These are phyloP conservation scores for Euura saliciscinereae DNA, from an alignment of 1,140 invertebrate species.

Conservation along the genomic window DNA sequence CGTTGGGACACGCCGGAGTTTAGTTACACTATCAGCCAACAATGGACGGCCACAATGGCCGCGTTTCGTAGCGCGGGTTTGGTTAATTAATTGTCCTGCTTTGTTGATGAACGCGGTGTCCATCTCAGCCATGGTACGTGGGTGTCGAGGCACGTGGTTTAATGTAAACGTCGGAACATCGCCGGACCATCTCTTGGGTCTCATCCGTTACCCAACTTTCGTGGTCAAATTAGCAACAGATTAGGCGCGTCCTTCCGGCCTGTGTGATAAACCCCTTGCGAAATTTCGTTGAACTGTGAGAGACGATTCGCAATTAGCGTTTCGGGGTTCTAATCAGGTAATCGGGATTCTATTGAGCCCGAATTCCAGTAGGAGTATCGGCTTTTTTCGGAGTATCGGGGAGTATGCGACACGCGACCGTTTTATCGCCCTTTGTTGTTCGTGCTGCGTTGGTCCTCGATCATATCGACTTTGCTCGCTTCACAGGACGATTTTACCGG, in stretches of 20 bases:
- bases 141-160: neutral
- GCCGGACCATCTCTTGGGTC: neutral
- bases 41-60: slow-evolving; percentile 13
- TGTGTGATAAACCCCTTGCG: neutral
- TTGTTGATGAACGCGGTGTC: slow-evolving; percentile 12
- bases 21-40: slow-evolving; percentile 13
- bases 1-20: neutral
- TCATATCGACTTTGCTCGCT: neutral
- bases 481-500: too few species aligned
- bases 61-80: slow-evolving; percentile 9
- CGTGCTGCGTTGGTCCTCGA: neutral
- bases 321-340: too few species aligned
- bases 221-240: slow-evolving; percentile 7
- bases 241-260: neutral
- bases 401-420: neutral
- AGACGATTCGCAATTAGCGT: neutral
- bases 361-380: too few species aligned
- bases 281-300: neutral
- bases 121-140: neutral
- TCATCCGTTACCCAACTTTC: slow-evolving; percentile 1
- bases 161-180: neutral
- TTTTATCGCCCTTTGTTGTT: neutral
- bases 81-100: slow-evolving; percentile 13
- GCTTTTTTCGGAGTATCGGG: neutral
- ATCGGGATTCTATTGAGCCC: too few species aligned